Conservation (phyloP, 2,113 vertebrate species). For the Lamprologus speciosus region DNA sequence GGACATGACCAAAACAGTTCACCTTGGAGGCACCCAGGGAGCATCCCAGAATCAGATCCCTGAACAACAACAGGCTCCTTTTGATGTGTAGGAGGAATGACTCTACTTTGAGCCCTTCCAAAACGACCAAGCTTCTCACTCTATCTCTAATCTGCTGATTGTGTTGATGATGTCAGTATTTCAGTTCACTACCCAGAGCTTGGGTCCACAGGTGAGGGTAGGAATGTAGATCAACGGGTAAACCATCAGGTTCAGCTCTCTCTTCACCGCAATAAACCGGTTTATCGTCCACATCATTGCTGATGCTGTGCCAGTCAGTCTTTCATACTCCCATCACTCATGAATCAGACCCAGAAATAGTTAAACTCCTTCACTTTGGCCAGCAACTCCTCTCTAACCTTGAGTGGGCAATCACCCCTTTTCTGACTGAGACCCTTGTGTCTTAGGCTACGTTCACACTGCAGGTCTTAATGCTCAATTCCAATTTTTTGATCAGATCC, state of each 20-base stretch:
- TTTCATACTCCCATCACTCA: neutral
- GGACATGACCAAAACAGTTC: neutral
- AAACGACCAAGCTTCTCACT: neutral
- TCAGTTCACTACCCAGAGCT: neutral
- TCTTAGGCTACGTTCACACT: neutral
- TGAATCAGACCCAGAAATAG: neutral
- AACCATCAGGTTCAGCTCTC: neutral
- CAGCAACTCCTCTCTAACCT: neutral
- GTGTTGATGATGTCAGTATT: neutral
- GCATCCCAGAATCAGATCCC: neutral
- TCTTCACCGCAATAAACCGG: neutral
- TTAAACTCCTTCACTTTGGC: neutral
- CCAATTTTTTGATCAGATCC: fast-evolving
- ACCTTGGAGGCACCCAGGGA: neutral
- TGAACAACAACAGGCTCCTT: neutral
- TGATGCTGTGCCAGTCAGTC: neutral
- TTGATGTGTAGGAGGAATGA: neutral
- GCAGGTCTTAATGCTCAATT: neutral
- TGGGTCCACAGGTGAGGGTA: neutral
- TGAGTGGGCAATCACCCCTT: neutral
- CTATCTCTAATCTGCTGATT: neutral
- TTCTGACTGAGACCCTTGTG: neutral
- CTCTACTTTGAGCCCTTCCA: neutral
- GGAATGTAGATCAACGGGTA: neutral
- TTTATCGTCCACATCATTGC: neutral